These are phyloP conservation scores for Linepithema humile DNA, from an alignment of 1,140 invertebrate genomes.

Conservation along the genomic window DNA sequence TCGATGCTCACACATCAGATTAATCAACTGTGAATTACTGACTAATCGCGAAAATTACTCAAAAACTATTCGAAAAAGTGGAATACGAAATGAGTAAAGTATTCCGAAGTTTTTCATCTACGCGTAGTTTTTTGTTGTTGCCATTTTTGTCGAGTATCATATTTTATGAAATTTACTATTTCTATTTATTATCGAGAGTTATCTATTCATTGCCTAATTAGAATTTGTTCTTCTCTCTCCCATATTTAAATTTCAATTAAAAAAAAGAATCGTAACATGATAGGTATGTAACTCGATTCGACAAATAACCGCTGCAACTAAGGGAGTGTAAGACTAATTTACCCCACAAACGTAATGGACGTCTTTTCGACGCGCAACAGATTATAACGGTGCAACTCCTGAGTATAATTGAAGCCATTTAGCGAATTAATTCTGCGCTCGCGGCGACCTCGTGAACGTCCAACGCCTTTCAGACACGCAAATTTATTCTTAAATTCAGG, in stretches of 20 bases:
- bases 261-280: not conserved
- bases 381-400: slow-evolving; percentile 17
- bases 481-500: slow-evolving; percentile 35
- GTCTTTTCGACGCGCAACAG: slow-evolving; percentile 16
- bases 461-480: not conserved
- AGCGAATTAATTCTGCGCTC: slow-evolving; percentile 46
- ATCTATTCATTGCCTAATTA: not conserved
- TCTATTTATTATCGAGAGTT: not conserved
- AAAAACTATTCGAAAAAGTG: no score
- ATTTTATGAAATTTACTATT: not conserved
- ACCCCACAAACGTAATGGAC: not conserved
- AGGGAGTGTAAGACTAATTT: slow-evolving; percentile 24
- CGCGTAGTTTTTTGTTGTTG: no score
- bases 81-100: no score
- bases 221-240: not conserved
- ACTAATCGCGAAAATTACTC: no score
- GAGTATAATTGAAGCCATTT: slow-evolving; percentile 53
- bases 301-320: not conserved
- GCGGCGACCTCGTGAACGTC: slow-evolving; percentile 14
- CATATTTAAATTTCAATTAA: not conserved
- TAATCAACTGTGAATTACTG: no score
- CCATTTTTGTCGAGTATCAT: no score
- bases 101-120: no score
- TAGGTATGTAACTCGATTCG: not conserved
- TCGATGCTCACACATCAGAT: no score